A percentile compares a stretch with the other conserved stretches of the same genome.
Evolutionary conservation across 2,797 vertebrate species (phyloP).

Genomic region (Nyctibius grandis): DNA sequence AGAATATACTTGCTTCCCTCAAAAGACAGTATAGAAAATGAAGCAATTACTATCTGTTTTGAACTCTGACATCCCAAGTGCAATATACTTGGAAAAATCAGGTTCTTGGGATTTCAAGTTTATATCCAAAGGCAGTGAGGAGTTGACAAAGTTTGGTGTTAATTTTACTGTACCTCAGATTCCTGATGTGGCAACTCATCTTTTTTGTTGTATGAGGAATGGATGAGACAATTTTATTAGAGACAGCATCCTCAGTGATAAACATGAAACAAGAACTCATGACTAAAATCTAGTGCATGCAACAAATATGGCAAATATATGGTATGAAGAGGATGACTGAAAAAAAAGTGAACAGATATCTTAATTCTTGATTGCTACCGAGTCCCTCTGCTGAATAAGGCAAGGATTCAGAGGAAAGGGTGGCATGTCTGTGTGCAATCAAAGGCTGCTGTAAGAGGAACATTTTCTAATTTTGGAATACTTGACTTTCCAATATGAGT

Average conservation of each 20-base stretch:
- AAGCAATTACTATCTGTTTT: not conserved
- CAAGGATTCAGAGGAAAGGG: not conserved
- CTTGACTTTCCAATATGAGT: constrained; percentile 3
- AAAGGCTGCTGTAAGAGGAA: not conserved
- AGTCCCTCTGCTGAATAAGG: not conserved
- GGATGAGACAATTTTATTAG: not conserved
- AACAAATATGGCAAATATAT: not conserved
- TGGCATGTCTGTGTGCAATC: not conserved
- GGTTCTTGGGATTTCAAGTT: not conserved
- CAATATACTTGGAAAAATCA: not conserved
- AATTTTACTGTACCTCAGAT: not conserved
- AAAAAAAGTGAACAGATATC: not conserved
- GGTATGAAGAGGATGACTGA: not conserved
- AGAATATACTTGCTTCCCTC: not conserved
- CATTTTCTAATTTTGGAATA: constrained; percentile 11
- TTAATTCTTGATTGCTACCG: not conserved
- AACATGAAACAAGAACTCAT: not conserved
- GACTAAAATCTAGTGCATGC: not conserved
- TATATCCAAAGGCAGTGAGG: not conserved
- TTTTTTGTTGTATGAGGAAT: not conserved
- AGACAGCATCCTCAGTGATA: not conserved
- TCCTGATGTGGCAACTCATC: not conserved
- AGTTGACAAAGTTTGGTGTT: not conserved
- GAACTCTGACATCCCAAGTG: not conserved
- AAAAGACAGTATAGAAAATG: not conserved